Evolutionary conservation across 1,140 invertebrate species (phyloP).

Genomic region (Calliphora vicina): DNA sequence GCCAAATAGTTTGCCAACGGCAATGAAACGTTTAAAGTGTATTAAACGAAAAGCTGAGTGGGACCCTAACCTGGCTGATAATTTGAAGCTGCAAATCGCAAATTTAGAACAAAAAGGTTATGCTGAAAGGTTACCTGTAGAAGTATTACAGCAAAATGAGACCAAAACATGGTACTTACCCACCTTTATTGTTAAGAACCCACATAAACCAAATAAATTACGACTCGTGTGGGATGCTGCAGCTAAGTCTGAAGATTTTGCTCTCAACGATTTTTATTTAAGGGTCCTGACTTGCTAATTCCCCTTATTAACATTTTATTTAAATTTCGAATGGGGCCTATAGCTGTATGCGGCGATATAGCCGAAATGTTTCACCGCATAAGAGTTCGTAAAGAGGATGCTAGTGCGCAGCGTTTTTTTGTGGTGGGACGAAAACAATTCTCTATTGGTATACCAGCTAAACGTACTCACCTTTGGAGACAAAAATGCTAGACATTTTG

Average conservation of each 20-base stretch:
- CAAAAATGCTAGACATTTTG: slow-evolving; percentile 11
- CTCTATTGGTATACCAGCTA: neutral
- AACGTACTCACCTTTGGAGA: slow-evolving; percentile 11
- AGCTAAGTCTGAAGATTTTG: neutral
- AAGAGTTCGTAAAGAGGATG: slow-evolving; percentile 41
- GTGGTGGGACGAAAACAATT: too few relatives aligned
- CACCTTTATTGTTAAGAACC: neutral
- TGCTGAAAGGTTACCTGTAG: neutral
- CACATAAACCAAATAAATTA: neutral
- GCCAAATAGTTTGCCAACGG: neutral
- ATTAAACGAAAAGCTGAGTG: neutral
- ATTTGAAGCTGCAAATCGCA: neutral
- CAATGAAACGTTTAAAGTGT: neutral
- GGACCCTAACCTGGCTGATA: neutral
- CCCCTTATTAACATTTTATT: neutral
- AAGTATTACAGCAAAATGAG: neutral
- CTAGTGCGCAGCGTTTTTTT: neutral
- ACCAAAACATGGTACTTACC: neutral
- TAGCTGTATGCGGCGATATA: slow-evolving; percentile 37
- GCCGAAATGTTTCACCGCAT: neutral
- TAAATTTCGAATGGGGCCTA: slow-evolving; percentile 39
- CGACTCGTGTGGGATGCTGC: slow-evolving; percentile 15
- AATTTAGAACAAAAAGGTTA: slow-evolving; percentile 10
- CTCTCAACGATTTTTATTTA: neutral
- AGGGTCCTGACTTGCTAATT: neutral